Evolutionary conservation across 1,140 invertebrate genomes (phyloP).

Genomic region (Heliconius himera): DNA sequence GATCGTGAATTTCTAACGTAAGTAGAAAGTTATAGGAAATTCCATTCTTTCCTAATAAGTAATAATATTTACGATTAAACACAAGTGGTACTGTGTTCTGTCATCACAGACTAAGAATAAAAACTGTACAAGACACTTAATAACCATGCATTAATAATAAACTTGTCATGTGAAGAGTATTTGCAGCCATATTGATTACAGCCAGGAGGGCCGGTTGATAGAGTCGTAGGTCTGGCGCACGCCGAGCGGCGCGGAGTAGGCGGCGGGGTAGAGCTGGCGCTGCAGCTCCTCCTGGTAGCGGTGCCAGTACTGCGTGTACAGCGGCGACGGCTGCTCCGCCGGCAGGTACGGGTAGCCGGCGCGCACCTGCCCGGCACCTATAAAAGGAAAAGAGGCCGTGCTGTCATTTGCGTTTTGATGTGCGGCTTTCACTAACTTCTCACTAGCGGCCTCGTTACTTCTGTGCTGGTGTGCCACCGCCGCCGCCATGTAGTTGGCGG

Average conservation of each 20-base stretch:
- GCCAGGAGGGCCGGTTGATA: slow-evolving; percentile 83
- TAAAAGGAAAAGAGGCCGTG: slow-evolving; percentile 78
- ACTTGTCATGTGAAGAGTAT: slow-evolving; percentile 52
- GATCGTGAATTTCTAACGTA: slow-evolving; percentile 17
- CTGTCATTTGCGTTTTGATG: slow-evolving; percentile 75
- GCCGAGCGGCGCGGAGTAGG: slow-evolving; percentile 83
- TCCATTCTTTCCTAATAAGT: slow-evolving; percentile 22
- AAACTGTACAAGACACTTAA: slow-evolving; percentile 28
- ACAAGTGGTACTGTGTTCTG: slow-evolving; percentile 18
- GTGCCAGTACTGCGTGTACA: slow-evolving; percentile 87
- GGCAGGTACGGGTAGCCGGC: slow-evolving; percentile 83
- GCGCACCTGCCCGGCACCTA: slow-evolving; percentile 78
- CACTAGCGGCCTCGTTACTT: slow-evolving; percentile 64
- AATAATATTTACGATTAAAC: slow-evolving; percentile 25
- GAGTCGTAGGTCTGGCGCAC: slow-evolving; percentile 86
- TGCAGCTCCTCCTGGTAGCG: slow-evolving; percentile 83
- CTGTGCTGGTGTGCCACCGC: slow-evolving; percentile 78
- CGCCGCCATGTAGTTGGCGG: slow-evolving; percentile 82
- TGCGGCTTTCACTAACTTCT: slow-evolving; percentile 78
- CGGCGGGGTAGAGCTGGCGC: slow-evolving; percentile 83
- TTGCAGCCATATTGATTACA: slow-evolving; percentile 47
- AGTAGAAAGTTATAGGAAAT: slow-evolving; percentile 29
- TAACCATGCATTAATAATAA: slow-evolving; percentile 35
- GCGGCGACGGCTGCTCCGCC: slow-evolving; percentile 82
- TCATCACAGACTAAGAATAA: slow-evolving; percentile 26